These are phyloP conservation scores for Lethenteron camtschaticum DNA, from an alignment of 2,113 vertebrate species.

Conservation along the genomic window DNA sequence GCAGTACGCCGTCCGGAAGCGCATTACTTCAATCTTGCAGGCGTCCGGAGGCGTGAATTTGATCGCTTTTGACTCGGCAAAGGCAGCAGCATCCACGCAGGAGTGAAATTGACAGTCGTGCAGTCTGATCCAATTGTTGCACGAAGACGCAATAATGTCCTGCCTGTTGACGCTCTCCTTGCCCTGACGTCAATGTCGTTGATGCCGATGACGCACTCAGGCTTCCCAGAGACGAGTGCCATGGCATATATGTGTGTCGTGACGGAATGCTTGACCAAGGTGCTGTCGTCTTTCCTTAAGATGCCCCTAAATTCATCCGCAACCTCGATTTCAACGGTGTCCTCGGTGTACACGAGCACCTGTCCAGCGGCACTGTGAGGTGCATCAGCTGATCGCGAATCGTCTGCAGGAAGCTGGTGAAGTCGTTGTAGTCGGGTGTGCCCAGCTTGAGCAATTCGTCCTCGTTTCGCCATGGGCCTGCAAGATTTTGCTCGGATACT, in stretches of 20 bases:
- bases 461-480: slow-evolving; percentile 35
- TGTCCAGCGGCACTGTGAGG: slow-evolving; percentile 25
- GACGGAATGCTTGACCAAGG: slow-evolving; percentile 36
- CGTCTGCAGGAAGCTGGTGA: slow-evolving; percentile 38
- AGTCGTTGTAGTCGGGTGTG: slow-evolving; percentile 44
- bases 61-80: slow-evolving; percentile 26
- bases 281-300: slow-evolving; percentile 31
- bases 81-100: slow-evolving; percentile 36
- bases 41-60: slow-evolving; percentile 42
- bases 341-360: slow-evolving; percentile 38
- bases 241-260: slow-evolving; percentile 39
- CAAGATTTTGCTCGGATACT: slow-evolving; percentile 46
- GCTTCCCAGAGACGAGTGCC: slow-evolving; percentile 43
- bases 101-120: slow-evolving; percentile 35
- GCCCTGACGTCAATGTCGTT: slow-evolving; percentile 53
- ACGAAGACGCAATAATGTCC: slow-evolving; percentile 60
- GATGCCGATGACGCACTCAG: slow-evolving; percentile 43
- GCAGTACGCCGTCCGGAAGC: slow-evolving; percentile 39
- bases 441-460: slow-evolving; percentile 52
- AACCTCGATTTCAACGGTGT: slow-evolving; percentile 50
- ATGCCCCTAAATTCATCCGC: slow-evolving; percentile 44
- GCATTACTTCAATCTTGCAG: slow-evolving; percentile 46
- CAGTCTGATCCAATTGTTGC: slow-evolving; percentile 53
- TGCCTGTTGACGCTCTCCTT: slow-evolving; percentile 54
- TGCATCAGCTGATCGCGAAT: slow-evolving; percentile 35